Percentiles rank a stretch among this genome's conserved stretches.
These are phyloP conservation scores for Acanthococcus lagerstroemiae DNA, from an alignment of 2,888 invertebrate species.

Conservation along the genomic window DNA sequence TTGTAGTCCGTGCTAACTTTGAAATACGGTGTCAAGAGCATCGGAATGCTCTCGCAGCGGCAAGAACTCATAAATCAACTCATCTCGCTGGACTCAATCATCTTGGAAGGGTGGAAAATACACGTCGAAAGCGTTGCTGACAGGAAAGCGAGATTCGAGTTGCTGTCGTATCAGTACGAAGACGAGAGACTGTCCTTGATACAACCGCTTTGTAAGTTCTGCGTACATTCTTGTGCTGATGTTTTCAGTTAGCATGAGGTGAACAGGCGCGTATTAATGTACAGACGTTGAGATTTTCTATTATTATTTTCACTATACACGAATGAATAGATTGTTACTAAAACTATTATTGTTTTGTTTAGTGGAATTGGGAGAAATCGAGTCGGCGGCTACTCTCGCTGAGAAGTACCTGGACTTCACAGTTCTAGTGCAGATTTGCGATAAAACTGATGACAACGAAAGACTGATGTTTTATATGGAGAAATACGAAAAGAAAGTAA, in stretches of 20 bases:
- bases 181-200: constrained; percentile 56
- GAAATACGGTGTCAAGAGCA: constrained; percentile 45
- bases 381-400: constrained; percentile 70
- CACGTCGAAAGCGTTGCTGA: constrained; percentile 58
- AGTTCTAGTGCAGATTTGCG: constrained; percentile 68
- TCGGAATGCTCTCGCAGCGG: not conserved
- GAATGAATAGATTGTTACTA: not conserved
- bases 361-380: constrained; percentile 61
- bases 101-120: constrained; percentile 59
- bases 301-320: not conserved
- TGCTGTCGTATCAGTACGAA: constrained; percentile 55
- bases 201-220: constrained; percentile 43
- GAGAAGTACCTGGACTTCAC: constrained; percentile 86
- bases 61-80: constrained; percentile 56
- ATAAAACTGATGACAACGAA: constrained; percentile 59
- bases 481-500: constrained; percentile 52
- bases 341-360: not conserved
- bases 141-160: constrained; percentile 47
- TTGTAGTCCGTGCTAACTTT: constrained; percentile 39
- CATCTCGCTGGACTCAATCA: constrained; percentile 57
- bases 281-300: not conserved
- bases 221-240: no score
- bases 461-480: constrained; percentile 61
- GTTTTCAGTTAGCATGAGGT: no score
- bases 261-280: not conserved